Base-by-base conservation (phyloP, 2,888 invertebrate genomes). In the Odontomyia ornata region DNA sequence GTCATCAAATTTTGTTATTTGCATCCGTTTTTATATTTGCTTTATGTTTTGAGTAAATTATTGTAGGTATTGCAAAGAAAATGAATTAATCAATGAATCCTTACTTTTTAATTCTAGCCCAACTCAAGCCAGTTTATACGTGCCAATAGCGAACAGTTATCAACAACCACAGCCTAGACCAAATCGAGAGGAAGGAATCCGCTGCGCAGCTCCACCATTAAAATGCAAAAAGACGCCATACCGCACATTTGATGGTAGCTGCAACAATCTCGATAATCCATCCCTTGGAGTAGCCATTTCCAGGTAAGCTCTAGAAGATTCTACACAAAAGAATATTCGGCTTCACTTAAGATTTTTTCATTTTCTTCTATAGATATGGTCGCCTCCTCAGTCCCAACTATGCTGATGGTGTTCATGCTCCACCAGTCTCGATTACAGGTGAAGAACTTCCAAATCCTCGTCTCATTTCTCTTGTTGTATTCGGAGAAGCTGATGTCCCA, bases 221-320 rank as follows among this genome's bases (percentile, higher is more conserved):
- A 60, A 62, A 3, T 87, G 87, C 73, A 81, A 83, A 71, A 84
- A 86, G 77, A 81, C 84, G 0, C 80, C 83, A 27, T 96, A 94
- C 85, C 89, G 96, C 69, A 90, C 94, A 0, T 90, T 93, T 79
- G 98, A 99, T 85, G 99, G 99, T 0, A 92, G 96, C 0, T 99
- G 99, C 85, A 99, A 99, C 86, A 99, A 99, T 86, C 86, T 94
- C 69, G 88, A 90, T 78, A 90, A 93, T 81, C 95, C 98, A 0
- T 89, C 91, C 7, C 92, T 94, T 90, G 99, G 99, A 15, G 89
- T 90, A 72, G 91, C 95, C 0, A 92, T 93, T 82, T 92, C 92
- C 0, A 91, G 91, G 82, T 83, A 80, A 76, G 23, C 57, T 27
- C 1, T 18, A 23, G 21, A 47, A 65, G 15, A 36, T 43, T 67